A percentile compares a stretch with the other conserved stretches of the same genome.
phyloP scores from a whole-genome alignment of 2,797 vertebrate genomes.

The Scleropages formosus region DNA sequence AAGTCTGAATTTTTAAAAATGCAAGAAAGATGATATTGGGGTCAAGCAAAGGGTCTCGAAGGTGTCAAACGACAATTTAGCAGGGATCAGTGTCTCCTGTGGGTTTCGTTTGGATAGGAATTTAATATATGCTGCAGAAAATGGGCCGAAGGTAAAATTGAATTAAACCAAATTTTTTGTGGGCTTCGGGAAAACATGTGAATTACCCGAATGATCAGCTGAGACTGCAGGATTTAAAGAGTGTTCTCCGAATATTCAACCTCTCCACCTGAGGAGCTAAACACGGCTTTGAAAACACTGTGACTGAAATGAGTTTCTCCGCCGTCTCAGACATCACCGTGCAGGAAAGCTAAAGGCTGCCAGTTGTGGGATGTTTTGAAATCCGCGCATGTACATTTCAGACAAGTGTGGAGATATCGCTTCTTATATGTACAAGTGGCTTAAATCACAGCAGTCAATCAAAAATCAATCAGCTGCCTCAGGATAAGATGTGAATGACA shows the following conservation, averaged over 20 bases:
- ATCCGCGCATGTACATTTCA: neutral
- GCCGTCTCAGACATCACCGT: neutral
- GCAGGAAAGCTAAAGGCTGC: neutral
- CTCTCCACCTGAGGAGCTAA: too few relatives aligned
- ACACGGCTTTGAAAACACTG: neutral
- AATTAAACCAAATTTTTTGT: neutral
- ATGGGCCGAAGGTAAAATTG: neutral
- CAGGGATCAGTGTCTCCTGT: too few relatives aligned
- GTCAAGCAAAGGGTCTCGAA: neutral
- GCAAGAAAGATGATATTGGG: neutral
- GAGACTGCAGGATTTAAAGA: neutral
- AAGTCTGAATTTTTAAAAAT: neutral
- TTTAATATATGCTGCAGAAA: neutral
- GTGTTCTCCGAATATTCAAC: neutral
- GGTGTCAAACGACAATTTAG: neutral
- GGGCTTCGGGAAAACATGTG: too few relatives aligned
- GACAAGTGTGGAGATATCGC: neutral
- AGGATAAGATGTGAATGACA: neutral
- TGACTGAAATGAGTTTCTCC: neutral
- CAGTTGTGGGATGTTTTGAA: too few relatives aligned
- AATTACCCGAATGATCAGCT: neutral
- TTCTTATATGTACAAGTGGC: neutral
- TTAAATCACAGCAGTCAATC: neutral
- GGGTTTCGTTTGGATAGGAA: neutral
- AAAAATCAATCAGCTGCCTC: neutral